Conservation (phyloP, 2,113 vertebrate species). For the Epinephelus fuscoguttatus region DNA sequence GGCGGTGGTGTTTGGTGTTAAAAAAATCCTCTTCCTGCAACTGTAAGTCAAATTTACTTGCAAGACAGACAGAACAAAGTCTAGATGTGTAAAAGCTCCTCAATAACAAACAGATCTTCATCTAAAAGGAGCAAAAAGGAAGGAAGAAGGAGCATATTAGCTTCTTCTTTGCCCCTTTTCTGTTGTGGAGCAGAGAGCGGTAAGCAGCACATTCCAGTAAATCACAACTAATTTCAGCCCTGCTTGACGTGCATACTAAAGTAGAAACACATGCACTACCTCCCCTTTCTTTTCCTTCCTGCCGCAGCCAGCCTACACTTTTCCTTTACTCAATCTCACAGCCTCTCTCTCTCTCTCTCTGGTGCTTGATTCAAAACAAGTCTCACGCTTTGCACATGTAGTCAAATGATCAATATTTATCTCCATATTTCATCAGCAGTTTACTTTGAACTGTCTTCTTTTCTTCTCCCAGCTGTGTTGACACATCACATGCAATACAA, state of each 20-base stretch:
- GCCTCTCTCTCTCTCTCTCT: constrained; percentile 19
- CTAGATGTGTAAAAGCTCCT: constrained; percentile 16
- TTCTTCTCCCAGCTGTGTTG: constrained; percentile 14
- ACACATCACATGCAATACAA: constrained; percentile 13
- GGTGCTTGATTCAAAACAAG: constrained; percentile 31
- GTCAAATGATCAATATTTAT: constrained; percentile 40
- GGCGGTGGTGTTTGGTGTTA: background rate
- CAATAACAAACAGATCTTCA: constrained; percentile 2
- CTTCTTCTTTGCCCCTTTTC: constrained; percentile 47
- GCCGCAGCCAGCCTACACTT: constrained; percentile 69
- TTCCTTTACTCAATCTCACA: constrained; percentile 60
- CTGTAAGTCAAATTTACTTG: background rate
- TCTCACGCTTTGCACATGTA: constrained; percentile 33
- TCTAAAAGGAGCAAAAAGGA: background rate
- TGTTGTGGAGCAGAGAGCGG: constrained; percentile 61
- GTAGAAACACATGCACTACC: constrained; percentile 81
- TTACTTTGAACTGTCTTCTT: constrained; percentile 1
- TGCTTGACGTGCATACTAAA: constrained; percentile 80
- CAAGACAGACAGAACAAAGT: constrained; percentile 6
- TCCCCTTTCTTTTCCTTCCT: constrained; percentile 73
- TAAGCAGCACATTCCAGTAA: constrained; percentile 80
- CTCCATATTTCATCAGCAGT: constrained; percentile 28
- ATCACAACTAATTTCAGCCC: constrained; percentile 82
- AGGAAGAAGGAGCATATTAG: constrained; percentile 39
- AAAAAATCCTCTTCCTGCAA: background rate